Evolutionary conservation across 2,113 vertebrate species (phyloP).

Genomic region (Turnix velox): DNA sequence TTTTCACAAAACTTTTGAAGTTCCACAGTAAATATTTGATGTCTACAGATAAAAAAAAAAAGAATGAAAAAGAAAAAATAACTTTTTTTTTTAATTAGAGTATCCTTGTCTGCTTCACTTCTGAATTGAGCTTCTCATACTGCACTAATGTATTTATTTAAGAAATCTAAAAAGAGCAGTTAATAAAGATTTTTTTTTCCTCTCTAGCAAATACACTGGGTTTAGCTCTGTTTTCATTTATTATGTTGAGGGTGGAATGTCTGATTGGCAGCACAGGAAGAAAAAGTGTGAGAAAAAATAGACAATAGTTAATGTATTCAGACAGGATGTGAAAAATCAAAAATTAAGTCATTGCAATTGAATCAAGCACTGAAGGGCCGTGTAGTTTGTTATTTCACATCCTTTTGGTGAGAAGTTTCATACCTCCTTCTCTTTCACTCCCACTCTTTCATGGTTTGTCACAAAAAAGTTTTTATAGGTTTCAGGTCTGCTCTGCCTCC

Average conservation of each 20-base stretch:
- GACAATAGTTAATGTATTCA: neutral
- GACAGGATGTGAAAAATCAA: neutral
- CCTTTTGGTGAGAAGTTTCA: neutral
- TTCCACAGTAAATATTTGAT: neutral
- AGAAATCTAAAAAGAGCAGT: neutral
- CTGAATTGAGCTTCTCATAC: neutral
- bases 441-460: neutral
- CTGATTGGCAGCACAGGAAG: neutral
- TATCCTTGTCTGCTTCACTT: neutral
- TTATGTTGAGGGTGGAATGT: neutral
- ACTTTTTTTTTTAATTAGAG: neutral
- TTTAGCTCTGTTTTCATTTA: neutral
- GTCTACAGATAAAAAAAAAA: neutral
- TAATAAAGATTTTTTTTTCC: neutral
- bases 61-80: too few relatives aligned
- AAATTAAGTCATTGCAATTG: neutral
- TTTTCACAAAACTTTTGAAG: neutral
- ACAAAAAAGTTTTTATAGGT: neutral
- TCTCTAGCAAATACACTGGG: accelerated
- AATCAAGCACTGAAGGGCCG: neutral
- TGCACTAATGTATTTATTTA: neutral
- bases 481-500: neutral
- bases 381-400: neutral
- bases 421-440: neutral
- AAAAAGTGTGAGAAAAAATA: neutral